Conservation (phyloP, 2,113 vertebrate species). For the Myocastor coypus region DNA sequence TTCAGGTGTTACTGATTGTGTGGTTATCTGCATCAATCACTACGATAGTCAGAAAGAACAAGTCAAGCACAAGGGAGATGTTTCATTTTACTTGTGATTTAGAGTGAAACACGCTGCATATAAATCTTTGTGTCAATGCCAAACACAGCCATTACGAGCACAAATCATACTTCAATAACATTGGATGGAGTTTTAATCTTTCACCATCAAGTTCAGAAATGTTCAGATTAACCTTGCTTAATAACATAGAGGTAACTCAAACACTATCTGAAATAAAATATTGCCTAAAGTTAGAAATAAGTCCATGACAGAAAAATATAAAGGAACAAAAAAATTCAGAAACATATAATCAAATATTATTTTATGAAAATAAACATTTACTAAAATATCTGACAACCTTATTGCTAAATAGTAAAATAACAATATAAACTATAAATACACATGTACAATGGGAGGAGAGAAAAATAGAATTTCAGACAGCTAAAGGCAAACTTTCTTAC, state of each 20-base stretch:
- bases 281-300: slow-evolving; percentile 9
- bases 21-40: slow-evolving; percentile 68
- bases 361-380: neutral
- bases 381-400: neutral
- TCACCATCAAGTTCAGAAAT: slow-evolving; percentile 71
- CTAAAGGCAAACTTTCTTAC: neutral
- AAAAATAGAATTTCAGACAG: neutral
- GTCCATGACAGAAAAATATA: neutral
- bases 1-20: slow-evolving; percentile 56
- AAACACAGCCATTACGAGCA: slow-evolving; percentile 70
- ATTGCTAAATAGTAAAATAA: neutral
- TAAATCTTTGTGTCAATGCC: slow-evolving; percentile 71
- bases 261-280: slow-evolving; percentile 45
- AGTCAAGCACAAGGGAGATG: slow-evolving; percentile 32
- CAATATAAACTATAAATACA: neutral
- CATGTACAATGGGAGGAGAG: neutral
- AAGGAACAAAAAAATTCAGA: neutral
- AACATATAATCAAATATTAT: neutral
- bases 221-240: slow-evolving; percentile 79
- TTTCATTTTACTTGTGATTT: slow-evolving; percentile 76
- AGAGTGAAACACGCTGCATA: slow-evolving; percentile 60
- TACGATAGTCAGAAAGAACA: slow-evolving; percentile 51
- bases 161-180: slow-evolving; percentile 79
- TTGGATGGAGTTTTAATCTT: slow-evolving; percentile 74
- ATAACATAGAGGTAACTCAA: slow-evolving; percentile 13